Evolutionary conservation across 2,113 vertebrate species (phyloP).

Genomic region (Mionectes macconnelli): DNA sequence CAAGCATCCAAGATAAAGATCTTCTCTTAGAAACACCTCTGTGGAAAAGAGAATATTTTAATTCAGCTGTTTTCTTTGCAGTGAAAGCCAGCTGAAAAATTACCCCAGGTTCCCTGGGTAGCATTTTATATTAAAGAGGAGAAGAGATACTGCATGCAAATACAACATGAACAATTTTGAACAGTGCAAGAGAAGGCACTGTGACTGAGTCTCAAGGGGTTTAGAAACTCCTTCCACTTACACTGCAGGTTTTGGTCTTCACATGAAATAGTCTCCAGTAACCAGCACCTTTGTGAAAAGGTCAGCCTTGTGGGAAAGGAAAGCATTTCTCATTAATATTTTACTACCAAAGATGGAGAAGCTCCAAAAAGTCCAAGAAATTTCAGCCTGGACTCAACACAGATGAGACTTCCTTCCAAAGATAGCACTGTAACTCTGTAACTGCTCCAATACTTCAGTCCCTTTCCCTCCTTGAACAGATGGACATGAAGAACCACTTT

Average conservation of each 20-base stretch:
- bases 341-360: background rate
- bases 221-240: background rate
- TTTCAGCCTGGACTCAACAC: background rate
- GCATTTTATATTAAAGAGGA: background rate
- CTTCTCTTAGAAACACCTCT: background rate
- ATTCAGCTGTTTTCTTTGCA: background rate
- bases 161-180: background rate
- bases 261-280: background rate
- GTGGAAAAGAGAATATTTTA: background rate
- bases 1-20: background rate
- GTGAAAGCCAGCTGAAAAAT: background rate
- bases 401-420: background rate
- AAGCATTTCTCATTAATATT: background rate
- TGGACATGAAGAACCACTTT: background rate
- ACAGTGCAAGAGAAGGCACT: background rate
- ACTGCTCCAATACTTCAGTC: background rate
- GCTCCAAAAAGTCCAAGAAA: background rate
- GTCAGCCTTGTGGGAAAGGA: background rate
- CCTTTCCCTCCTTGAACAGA: background rate
- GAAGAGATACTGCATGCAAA: background rate
- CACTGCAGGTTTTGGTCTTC: background rate
- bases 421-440: background rate
- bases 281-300: background rate
- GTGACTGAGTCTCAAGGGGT: background rate
- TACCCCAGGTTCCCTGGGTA: background rate